Conservation (phyloP, 2,797 vertebrate genomes). For the Cheirogaleus major region DNA sequence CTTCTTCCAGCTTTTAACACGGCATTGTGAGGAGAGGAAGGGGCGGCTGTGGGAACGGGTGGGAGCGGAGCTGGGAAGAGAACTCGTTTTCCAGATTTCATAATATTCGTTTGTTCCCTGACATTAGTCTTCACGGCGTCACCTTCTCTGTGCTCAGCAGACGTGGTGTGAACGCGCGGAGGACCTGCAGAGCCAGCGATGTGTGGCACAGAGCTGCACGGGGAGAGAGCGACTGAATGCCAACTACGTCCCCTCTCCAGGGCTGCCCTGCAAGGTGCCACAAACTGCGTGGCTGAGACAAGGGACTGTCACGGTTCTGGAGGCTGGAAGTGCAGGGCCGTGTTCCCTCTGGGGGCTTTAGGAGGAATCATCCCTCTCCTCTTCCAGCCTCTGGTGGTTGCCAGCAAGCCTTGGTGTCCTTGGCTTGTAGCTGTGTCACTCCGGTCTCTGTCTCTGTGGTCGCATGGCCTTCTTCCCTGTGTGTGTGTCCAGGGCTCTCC, state of each 20-base stretch:
- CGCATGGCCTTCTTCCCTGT: not conserved
- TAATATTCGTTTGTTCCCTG: slow-evolving; percentile 43
- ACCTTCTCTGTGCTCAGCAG: slow-evolving; percentile 68
- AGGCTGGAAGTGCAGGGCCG: not conserved
- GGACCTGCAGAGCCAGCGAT: slow-evolving; percentile 67
- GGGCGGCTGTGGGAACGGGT: not conserved
- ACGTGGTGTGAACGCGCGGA: not conserved
- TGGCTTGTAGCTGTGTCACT: not conserved
- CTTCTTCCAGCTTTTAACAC: not conserved
- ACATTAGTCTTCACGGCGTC: slow-evolving; percentile 35
- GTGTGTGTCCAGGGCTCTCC: not conserved
- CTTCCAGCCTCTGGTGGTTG: not conserved
- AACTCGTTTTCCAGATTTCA: slow-evolving; percentile 53
- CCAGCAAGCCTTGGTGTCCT: not conserved
- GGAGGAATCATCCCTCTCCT: not conserved
- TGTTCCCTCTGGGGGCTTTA: not conserved
- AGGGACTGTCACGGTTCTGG: not conserved
- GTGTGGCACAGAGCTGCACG: slow-evolving; percentile 43
- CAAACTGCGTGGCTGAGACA: not conserved
- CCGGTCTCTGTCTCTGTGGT: not conserved
- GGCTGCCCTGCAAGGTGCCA: not conserved
- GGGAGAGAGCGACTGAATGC: slow-evolving; percentile 53
- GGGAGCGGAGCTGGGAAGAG: not conserved
- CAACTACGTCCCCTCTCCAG: not conserved
- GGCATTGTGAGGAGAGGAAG: not conserved